Evolutionary conservation across 64 coral and sea anemone species (phyloP).

Genomic region (Montipora foliosa): DNA sequence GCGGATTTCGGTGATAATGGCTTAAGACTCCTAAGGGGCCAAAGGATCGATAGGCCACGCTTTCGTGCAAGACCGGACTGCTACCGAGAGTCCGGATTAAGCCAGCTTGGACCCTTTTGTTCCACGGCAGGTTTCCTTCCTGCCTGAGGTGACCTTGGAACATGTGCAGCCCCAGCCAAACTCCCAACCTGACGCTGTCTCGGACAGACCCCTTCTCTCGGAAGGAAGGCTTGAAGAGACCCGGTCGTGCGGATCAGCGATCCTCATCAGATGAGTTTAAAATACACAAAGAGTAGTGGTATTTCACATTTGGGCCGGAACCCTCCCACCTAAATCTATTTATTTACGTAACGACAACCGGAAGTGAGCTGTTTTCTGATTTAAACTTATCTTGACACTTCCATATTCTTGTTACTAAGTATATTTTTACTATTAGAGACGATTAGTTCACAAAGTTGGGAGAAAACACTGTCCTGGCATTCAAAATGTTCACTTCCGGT

Average conservation of each 20-base stretch:
- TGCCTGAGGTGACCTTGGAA: not conserved
- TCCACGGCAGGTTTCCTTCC: not conserved
- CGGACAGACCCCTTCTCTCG: too few relatives aligned
- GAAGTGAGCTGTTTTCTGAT: too few relatives aligned
- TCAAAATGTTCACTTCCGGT: too few relatives aligned
- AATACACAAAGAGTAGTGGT: not conserved
- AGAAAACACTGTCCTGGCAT: too few relatives aligned
- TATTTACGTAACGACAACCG: too few relatives aligned
- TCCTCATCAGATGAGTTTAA: not conserved
- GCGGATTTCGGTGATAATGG: not conserved
- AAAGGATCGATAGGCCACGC: constrained; percentile 19
- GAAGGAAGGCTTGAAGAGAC: not conserved
- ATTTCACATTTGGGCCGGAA: not conserved
- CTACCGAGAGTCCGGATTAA: not conserved
- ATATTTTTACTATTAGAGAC: too few relatives aligned
- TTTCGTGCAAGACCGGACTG: not conserved
- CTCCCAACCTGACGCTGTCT: not conserved
- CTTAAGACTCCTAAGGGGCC: not conserved
- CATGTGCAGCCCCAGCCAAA: constrained; percentile 20
- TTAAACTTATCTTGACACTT: too few relatives aligned
- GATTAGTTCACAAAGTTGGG: too few relatives aligned
- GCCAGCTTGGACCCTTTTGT: not conserved
- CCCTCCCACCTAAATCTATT: not conserved
- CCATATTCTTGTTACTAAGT: too few relatives aligned
- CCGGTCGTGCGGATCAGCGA: too few relatives aligned